Conservation (phyloP, 2,113 vertebrate species). For the Cavia aperea region DNA sequence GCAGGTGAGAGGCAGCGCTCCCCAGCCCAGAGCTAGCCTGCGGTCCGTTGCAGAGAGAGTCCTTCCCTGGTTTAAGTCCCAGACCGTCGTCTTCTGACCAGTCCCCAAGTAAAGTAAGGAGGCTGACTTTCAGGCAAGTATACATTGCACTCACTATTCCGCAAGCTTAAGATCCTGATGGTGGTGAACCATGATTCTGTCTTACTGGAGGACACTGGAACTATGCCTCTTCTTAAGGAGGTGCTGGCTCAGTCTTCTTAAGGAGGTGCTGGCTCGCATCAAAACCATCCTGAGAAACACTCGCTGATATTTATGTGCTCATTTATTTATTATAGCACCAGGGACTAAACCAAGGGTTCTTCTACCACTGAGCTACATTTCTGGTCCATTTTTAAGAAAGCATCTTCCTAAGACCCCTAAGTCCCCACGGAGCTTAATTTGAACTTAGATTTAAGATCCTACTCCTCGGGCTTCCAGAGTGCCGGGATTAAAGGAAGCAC, state of each 20-base stretch:
- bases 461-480: background rate
- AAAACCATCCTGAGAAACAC: no score
- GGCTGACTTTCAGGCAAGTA: background rate
- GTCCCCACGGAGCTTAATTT: background rate
- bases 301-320: background rate
- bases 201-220: background rate
- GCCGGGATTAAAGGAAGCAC: background rate
- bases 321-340: background rate
- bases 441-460: background rate
- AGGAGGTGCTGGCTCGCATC: no score
- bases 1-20: background rate
- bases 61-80: accelerated
- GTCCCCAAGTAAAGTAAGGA: background rate
- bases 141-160: background rate
- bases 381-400: background rate
- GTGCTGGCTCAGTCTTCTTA: background rate
- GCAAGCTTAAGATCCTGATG: background rate
- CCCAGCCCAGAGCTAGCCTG: background rate
- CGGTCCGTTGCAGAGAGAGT: accelerated
- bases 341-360: background rate
- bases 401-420: background rate
- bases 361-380: background rate
- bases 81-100: background rate
- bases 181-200: background rate
- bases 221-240: background rate